Evolutionary conservation across 2,113 vertebrate genomes (phyloP).

Genomic region (Sinocyclocheilus anshuiensis): DNA sequence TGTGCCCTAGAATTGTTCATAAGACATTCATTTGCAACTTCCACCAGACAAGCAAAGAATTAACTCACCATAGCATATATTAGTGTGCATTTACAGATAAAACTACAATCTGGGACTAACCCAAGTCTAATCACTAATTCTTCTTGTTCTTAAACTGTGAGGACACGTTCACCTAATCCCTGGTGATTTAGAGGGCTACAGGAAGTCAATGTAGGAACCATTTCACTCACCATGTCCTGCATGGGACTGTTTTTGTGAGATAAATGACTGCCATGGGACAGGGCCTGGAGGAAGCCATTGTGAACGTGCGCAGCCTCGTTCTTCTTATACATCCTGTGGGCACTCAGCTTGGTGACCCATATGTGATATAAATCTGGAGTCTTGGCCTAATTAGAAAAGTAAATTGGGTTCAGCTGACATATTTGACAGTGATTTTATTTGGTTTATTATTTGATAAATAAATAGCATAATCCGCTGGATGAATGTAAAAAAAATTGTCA

Average conservation of each 20-base stretch:
- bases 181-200: neutral
- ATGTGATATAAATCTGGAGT: slow-evolving; percentile 84
- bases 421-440: neutral
- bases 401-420: neutral
- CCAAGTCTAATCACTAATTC: slow-evolving; percentile 5
- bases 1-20: slow-evolving; percentile 27
- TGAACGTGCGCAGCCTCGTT: slow-evolving; percentile 75
- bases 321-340: slow-evolving; percentile 81
- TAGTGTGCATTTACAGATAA: neutral
- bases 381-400: slow-evolving; percentile 76
- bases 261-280: slow-evolving; percentile 62
- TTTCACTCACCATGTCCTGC: slow-evolving; percentile 62
- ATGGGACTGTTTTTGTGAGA: slow-evolving; percentile 59
- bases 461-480: neutral
- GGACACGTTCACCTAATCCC: slow-evolving; percentile 18
- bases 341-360: slow-evolving; percentile 88
- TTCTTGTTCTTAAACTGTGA: neutral
- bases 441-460: neutral
- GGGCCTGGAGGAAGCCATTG: slow-evolving; percentile 71
- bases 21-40: neutral
- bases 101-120: neutral
- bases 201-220: neutral
- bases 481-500: neutral
- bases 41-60: neutral
- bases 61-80: neutral